Evolutionary conservation across 2,888 invertebrate species (phyloP).

Genomic region (Dolomedes plantarius): DNA sequence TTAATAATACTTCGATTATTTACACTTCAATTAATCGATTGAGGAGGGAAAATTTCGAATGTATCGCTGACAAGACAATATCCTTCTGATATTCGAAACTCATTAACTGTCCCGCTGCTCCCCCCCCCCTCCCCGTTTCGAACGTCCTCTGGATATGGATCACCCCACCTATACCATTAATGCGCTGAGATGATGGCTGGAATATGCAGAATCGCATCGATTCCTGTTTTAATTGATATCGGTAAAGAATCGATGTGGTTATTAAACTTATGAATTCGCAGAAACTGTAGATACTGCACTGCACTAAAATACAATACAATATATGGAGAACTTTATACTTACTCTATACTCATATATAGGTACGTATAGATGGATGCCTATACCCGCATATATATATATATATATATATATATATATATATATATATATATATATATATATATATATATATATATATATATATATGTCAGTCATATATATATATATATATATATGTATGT

Average conservation of each 20-base stretch:
- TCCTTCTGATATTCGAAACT: conserved; percentile 16
- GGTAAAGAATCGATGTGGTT: background rate
- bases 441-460: no score
- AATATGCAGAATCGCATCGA: background rate
- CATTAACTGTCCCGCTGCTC: background rate
- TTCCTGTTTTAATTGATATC: background rate
- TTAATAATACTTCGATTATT: background rate
- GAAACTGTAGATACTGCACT: no score
- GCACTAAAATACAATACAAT: no score
- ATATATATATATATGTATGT: no score
- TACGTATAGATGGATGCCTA: no score
- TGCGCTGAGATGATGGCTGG: background rate
- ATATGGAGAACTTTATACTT: no score
- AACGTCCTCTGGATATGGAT: background rate
- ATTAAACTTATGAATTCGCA: background rate
- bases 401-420: no score
- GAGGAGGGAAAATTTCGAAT: background rate
- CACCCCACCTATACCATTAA: background rate
- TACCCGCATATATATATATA: no score
- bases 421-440: no score
- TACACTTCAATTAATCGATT: conserved; percentile 8
- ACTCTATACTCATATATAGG: no score
- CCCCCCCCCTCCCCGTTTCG: background rate
- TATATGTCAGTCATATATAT: no score
- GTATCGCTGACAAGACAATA: conserved; percentile 3